These are phyloP conservation scores for Alectoris magna DNA, from an alignment of 2,797 vertebrate species.

Conservation along the genomic window DNA sequence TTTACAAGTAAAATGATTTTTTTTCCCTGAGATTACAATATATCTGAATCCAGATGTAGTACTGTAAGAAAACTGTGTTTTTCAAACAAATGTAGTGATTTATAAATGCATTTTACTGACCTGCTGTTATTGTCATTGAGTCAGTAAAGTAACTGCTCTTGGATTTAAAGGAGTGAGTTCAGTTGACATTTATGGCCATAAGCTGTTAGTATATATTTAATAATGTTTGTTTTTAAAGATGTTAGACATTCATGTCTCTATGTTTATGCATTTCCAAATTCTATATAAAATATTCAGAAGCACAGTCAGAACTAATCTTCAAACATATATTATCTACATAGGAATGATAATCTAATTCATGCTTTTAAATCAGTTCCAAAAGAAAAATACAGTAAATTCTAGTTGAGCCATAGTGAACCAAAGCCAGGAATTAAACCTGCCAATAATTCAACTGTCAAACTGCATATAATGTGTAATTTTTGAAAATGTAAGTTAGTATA, in stretches of 20 bases:
- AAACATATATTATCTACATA: neutral
- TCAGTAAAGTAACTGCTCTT: neutral
- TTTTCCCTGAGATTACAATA: neutral
- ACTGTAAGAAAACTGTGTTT: neutral
- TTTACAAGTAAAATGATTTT: neutral
- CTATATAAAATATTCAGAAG: neutral
- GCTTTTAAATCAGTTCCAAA: neutral
- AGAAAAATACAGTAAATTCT: neutral
- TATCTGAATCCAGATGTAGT: neutral
- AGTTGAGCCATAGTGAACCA: neutral
- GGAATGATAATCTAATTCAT: neutral
- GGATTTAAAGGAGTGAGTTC: neutral
- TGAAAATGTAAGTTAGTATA: neutral
- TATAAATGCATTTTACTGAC: neutral
- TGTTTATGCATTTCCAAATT: neutral
- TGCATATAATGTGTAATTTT: neutral
- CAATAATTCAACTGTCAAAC: neutral
- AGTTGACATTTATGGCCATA: neutral
- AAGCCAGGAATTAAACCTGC: neutral
- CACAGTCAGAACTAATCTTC: neutral
- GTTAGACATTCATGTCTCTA: neutral
- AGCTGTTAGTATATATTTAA: neutral
- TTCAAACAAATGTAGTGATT: neutral
- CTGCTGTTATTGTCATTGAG: neutral
- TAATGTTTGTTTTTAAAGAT: neutral